Percentiles rank a stretch among this genome's conserved stretches.
phyloP scores from a whole-genome alignment of 2,113 vertebrate species.

The Podilymbus podiceps region DNA sequence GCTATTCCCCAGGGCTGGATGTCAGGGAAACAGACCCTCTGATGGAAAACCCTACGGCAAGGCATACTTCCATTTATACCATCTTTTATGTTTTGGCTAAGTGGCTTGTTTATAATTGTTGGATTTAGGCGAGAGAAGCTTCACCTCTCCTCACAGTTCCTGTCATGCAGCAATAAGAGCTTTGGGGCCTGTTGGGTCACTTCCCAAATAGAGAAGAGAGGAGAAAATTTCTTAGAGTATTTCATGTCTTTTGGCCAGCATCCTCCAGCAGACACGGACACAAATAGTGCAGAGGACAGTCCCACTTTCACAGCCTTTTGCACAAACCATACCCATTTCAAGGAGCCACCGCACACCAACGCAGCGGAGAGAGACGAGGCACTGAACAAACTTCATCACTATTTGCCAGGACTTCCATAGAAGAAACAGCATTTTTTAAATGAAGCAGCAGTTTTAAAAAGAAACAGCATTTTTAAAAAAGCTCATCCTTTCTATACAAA shows the following conservation, averaged over 20 bases:
- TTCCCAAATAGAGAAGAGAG: background rate
- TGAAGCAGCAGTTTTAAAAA: background rate
- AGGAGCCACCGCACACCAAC: background rate
- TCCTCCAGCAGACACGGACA: background rate
- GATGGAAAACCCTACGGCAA: constrained; percentile 27
- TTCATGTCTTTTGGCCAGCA: background rate
- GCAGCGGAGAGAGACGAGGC: background rate
- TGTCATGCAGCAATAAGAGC: background rate
- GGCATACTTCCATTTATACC: constrained; percentile 33
- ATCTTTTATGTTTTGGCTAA: constrained; percentile 44
- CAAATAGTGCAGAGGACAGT: background rate
- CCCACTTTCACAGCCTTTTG: background rate
- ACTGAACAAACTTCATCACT: background rate
- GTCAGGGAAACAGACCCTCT: constrained; percentile 18
- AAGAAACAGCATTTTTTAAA: background rate
- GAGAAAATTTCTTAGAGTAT: background rate
- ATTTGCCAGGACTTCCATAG: background rate
- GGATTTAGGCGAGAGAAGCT: background rate
- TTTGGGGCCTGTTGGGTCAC: background rate
- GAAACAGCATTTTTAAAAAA: background rate
- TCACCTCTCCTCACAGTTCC: background rate
- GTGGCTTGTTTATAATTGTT: constrained; percentile 23
- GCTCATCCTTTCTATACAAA: background rate
- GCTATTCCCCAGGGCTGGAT: constrained; percentile 17
- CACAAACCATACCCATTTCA: background rate